A percentile compares a stretch with the other conserved stretches of the same genome.
Evolutionary conservation across 2,888 invertebrate species (phyloP).

Genomic region (Tenthredo scrophulariae): DNA sequence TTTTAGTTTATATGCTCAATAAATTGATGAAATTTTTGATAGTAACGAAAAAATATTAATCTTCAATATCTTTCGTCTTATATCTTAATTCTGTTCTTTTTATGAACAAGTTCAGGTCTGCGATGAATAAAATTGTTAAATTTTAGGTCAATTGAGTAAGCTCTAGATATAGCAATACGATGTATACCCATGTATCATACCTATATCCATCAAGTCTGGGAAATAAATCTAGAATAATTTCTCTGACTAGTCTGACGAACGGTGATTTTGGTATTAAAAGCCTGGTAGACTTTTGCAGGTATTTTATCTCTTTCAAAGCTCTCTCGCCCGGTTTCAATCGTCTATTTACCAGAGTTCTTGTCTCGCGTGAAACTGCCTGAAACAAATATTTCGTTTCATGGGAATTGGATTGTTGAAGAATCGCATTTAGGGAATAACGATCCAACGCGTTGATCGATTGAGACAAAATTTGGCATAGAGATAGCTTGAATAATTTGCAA

Average conservation of each 20-base stretch:
- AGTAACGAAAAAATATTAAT: too few species aligned
- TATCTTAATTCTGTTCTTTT: neutral
- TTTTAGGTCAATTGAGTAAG: neutral
- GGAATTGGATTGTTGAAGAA: neutral
- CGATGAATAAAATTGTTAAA: neutral
- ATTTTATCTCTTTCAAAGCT: slow-evolving; percentile 68
- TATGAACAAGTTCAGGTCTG: neutral
- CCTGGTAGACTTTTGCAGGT: slow-evolving; percentile 67
- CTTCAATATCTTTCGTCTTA: neutral
- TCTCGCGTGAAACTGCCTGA: neutral
- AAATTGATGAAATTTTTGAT: neutral
- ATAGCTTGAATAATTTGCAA: neutral
- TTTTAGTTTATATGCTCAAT: neutral
- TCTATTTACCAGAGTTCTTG: neutral
- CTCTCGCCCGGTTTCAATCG: neutral
- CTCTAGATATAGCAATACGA: neutral
- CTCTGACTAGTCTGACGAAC: slow-evolving; percentile 78
- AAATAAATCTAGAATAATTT: slow-evolving; percentile 73
- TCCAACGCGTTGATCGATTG: neutral
- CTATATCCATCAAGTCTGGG: slow-evolving; percentile 60
- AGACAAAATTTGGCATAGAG: neutral
- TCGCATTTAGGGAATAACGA: neutral
- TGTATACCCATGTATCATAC: slow-evolving; percentile 58
- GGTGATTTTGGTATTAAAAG: slow-evolving; percentile 77
- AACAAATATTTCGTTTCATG: neutral